Base-by-base conservation (phyloP, 2,888 invertebrate species). In the Diaperis boleti region DNA sequence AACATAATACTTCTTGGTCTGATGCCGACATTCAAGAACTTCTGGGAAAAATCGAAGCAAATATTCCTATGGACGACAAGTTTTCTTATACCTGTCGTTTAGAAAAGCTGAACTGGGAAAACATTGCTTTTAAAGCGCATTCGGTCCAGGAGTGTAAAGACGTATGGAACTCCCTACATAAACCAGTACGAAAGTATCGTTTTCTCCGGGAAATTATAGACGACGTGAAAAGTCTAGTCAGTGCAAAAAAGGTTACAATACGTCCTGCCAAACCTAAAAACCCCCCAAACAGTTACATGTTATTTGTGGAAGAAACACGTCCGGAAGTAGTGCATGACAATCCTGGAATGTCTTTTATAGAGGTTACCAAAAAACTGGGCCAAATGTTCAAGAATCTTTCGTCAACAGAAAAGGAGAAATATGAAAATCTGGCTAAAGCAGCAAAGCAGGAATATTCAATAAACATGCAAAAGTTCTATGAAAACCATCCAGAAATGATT, bases 401-500 rank as follows among this genome's bases (percentile, higher is more conserved):
- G 6, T 79, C 81, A 3, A 78, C 81, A 45, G 82, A 84, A 66
- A 81, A 82, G 74, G 75, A 78, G 62, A 83, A 83, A 69, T 86
- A 85, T 65, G 78, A 79, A 44, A 76, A 80, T 47, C 72, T 78
- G 56, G 84, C 84, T 42, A 78, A 79, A 42, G 75, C 78, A 62
- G 77, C 81, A 68, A 81, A 81, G 66, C 79, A 81, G 64, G 78
- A 81, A 47, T 86, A 85, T 67, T 79, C 82, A 44, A 72, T 74
- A 50, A 81, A 83, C 72, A 62, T 85, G 67, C 76, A 81, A 50
- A 76, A 81, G 64, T 86, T 86, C 74, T 78, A 82, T 80, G 74
- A 73, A 18, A 74, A 75, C 13, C 82, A 84, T 72, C 84, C 84
- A 5, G 83, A 83, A 67, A 69, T 79, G 17, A 54, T 62, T 7